phyloP scores from a whole-genome alignment of 2,113 vertebrate species.

The Podiceps cristatus region DNA sequence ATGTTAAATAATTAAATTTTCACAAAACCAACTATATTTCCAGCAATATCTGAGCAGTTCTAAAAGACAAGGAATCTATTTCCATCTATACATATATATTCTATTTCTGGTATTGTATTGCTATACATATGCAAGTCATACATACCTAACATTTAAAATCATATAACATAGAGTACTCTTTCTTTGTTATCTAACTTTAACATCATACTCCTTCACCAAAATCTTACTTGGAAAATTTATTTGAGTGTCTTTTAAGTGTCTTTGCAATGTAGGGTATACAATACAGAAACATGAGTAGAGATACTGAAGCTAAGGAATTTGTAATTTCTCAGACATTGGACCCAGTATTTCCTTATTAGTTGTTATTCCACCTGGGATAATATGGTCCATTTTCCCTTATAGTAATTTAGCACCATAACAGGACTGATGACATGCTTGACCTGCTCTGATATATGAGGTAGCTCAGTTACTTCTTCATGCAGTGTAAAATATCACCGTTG shows the following conservation, averaged over 20 bases:
- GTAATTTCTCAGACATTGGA: not conserved
- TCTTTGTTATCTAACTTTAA: not conserved
- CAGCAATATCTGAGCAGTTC: not conserved
- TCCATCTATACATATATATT: not conserved
- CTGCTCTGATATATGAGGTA: not conserved
- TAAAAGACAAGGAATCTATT: not conserved
- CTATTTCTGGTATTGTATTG: not conserved
- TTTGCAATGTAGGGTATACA: not conserved
- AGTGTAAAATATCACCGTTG: not conserved
- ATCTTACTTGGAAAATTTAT: not conserved
- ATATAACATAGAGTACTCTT: not conserved
- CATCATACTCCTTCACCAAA: not conserved
- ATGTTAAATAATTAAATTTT: not conserved
- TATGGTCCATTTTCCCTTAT: not conserved
- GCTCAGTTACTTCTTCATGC: not conserved
- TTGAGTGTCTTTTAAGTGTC: not conserved
- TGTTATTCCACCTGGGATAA: not conserved
- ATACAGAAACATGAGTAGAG: not conserved
- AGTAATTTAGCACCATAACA: not conserved
- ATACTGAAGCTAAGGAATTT: not conserved
- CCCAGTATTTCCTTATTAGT: not conserved
- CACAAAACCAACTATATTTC: accelerated
- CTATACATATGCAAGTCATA: not conserved
- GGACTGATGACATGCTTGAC: not conserved
- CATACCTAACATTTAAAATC: accelerated